Evolutionary conservation across 2,888 invertebrate species (phyloP).

Genomic region (Drosophila imparisetae): DNA sequence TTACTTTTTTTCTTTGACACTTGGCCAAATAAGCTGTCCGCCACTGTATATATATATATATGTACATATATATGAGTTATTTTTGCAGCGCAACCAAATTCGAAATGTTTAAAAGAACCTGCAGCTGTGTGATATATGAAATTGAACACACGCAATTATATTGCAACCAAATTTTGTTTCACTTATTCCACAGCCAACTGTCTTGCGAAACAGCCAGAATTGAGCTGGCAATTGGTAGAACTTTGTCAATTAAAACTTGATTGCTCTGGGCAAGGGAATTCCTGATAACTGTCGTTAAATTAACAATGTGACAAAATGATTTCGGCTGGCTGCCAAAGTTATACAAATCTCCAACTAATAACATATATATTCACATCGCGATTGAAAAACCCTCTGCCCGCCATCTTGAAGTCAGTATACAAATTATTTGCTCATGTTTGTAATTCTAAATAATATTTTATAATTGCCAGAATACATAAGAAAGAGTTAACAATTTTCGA

Average conservation of each 20-base stretch:
- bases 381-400: not conserved
- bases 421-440: not conserved
- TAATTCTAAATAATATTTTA: not conserved
- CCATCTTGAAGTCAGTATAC: not conserved
- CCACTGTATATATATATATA: not conserved
- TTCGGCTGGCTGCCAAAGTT: slow-evolving; percentile 4
- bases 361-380: not conserved
- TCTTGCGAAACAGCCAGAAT: slow-evolving; percentile 16
- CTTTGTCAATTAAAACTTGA: slow-evolving; percentile 61
- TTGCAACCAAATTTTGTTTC: not conserved
- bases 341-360: not conserved
- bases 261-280: slow-evolving; percentile 14
- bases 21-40: too few species aligned
- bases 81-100: slow-evolving; percentile 9
- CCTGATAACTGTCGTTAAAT: slow-evolving; percentile 17
- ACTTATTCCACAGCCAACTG: slow-evolving; percentile 14
- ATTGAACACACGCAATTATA: not conserved
- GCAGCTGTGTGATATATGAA: slow-evolving; percentile 19
- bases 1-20: too few species aligned
- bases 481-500: not conserved
- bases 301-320: slow-evolving; percentile 23
- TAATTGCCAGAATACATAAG: not conserved
- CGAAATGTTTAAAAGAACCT: slow-evolving; percentile 39
- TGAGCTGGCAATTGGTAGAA: slow-evolving; percentile 32
- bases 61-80: too few species aligned